A percentile compares a stretch with the other conserved stretches of the same genome.
phyloP scores from a whole-genome alignment of 2,888 invertebrate genomes.

The Cantharis rufa region DNA sequence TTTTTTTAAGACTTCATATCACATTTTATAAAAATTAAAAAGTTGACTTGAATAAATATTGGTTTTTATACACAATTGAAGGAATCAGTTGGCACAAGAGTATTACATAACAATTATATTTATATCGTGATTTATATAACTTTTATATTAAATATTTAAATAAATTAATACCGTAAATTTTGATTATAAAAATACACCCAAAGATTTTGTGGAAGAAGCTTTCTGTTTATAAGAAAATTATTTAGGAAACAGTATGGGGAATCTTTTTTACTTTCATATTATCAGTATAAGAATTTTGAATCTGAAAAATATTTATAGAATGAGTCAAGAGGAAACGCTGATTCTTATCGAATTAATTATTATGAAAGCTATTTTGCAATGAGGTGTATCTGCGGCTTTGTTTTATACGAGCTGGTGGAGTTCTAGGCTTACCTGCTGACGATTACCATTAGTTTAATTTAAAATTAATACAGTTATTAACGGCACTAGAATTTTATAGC shows the following conservation, averaged over 20 bases:
- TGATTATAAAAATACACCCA: neutral
- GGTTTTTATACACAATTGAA: neutral
- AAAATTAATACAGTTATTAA: neutral
- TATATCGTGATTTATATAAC: neutral
- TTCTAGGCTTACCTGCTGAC: neutral
- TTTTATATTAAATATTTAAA: neutral
- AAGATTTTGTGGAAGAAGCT: neutral
- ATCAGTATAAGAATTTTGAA: neutral
- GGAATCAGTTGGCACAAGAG: neutral
- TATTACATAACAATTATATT: neutral
- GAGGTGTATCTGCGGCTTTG: neutral
- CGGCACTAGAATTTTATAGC: neutral
- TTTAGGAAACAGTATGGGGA: neutral
- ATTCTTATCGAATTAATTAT: neutral
- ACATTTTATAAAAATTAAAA: neutral
- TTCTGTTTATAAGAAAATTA: neutral
- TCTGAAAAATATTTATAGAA: neutral
- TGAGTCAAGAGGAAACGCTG: neutral
- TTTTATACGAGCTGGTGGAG: neutral
- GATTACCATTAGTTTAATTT: neutral
- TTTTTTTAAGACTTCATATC: neutral
- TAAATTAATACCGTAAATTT: neutral
- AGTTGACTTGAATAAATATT: neutral
- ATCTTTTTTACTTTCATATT: neutral
- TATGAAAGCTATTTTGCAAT: neutral